phyloP scores from a whole-genome alignment of 2,113 vertebrate genomes.

The Aleadryas rufinucha region DNA sequence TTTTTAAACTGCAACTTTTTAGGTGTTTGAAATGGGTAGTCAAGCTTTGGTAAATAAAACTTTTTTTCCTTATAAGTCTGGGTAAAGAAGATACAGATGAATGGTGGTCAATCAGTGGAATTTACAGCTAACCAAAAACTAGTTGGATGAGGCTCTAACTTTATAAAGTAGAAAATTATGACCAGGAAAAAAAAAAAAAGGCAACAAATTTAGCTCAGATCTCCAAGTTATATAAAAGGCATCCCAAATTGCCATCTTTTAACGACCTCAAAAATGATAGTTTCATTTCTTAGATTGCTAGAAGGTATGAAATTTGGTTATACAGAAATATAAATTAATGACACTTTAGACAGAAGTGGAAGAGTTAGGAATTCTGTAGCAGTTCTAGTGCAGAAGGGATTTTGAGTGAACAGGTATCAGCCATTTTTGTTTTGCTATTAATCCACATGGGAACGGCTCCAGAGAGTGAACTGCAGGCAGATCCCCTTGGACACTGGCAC shows the following conservation, averaged over 20 bases:
- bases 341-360: not conserved
- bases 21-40: not conserved
- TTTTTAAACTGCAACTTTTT: not conserved
- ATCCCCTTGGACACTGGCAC: not conserved
- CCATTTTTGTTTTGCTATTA: not conserved
- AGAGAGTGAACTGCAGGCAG: not conserved
- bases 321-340: not conserved
- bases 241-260: not conserved
- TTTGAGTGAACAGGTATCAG: not conserved
- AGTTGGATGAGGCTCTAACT: not conserved
- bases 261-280: not conserved
- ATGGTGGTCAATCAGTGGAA: not conserved
- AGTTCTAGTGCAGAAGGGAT: not conserved
- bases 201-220: not conserved
- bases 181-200: not conserved
- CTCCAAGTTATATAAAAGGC: not conserved
- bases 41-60: not conserved
- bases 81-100: not conserved
- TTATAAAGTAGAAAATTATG: not conserved
- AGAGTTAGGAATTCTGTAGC: not conserved
- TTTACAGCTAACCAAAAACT: not conserved
- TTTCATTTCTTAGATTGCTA: not conserved
- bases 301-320: not conserved
- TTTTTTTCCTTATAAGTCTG: not conserved
- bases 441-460: not conserved